Base-by-base conservation (phyloP, 2,797 vertebrate genomes). In the Enoplosus armatus region DNA sequence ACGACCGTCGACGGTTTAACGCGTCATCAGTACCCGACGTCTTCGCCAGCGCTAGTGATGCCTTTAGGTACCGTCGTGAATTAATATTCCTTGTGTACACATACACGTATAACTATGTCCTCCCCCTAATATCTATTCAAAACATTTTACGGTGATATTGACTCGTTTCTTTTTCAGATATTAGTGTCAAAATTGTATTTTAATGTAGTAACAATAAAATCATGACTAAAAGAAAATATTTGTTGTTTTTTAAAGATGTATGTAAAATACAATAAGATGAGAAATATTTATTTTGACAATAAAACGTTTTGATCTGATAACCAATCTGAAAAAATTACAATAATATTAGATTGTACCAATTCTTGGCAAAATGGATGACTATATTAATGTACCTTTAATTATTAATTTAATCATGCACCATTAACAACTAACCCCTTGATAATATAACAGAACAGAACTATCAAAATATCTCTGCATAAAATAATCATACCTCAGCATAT, bases 11-110 rank as follows among this genome's bases (percentile, higher is more conserved):
- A 26, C 0, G 9, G 1, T 3, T 68, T 65, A 53, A 0, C 14
- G 18, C 89, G 88, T 89, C 91, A 91, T 84, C 70, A 72, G 14
- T 1, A 29, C 6, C 2, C 59, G 85, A 80, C 81, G 10, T 6
- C 29, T 11, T n/a, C 10, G 0, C 7, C 3, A 14, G 10, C 14
- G 6, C 0, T 5, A 0, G 2, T n/a, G 84, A 70, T n/a, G 18
- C 75, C 1, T 87, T 85, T 74, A 59, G 0, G 11, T 2, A 45
- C 37, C 26, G 5, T 55, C 35, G 6, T 6, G n/a, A 29, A 51
- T n/a, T n/a, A n/a, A n/a, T n/a, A n/a, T n/a, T n/a, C n/a, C n/a
- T n/a, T n/a, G n/a, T n/a, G n/a, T n/a, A n/a, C n/a, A n/a, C n/a
- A n/a, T n/a, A n/a, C n/a, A n/a, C n/a, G n/a, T n/a, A n/a, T n/a